Percentiles rank a stretch among this genome's conserved stretches.
Conservation (phyloP, 2,888 invertebrate species). For the Syritta pipiens region DNA sequence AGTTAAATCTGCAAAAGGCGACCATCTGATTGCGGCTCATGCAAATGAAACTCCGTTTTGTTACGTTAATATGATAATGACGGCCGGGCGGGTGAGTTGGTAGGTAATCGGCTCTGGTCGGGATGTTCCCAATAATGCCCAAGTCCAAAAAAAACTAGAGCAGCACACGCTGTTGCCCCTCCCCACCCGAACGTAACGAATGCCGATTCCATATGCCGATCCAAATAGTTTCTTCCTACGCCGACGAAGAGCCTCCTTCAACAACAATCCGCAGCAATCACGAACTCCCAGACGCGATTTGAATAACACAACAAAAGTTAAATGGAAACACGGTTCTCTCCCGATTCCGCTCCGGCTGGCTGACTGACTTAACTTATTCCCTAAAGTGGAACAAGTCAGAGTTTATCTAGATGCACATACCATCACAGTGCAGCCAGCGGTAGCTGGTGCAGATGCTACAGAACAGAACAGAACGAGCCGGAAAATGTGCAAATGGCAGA, state of each 20-base stretch:
- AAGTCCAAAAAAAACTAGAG: conserved; percentile 24
- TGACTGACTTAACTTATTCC: conserved; percentile 29
- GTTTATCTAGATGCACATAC: conserved; percentile 62
- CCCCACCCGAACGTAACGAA: no score
- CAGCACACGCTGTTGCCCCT: no score
- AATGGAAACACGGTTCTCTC: conserved; percentile 34
- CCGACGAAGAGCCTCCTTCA: neutral
- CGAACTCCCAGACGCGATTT: conserved; percentile 61
- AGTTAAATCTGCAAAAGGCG: neutral
- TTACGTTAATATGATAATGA: conserved; percentile 31
- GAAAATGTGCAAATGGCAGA: no score
- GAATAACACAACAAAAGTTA: conserved; percentile 52
- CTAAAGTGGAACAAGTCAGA: conserved; percentile 66
- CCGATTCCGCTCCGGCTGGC: neutral
- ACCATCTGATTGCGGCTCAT: conserved; percentile 4
- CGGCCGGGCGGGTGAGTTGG: no score
- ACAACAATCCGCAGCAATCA: conserved; percentile 38
- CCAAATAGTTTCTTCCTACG: conserved; percentile 16
- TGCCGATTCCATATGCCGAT: conserved; percentile 47
- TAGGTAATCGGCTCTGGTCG: conserved; percentile 1
- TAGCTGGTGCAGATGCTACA: conserved; percentile 46
- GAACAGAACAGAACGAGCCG: conserved; percentile 26
- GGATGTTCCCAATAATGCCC: conserved; percentile 32
- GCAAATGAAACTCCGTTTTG: conserved; percentile 32
- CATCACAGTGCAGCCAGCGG: conserved; percentile 9